A percentile compares a stretch with the other conserved stretches of the same genome.
phyloP scores from a whole-genome alignment of 2,888 invertebrate genomes.

The Silvanus unidentatus region DNA sequence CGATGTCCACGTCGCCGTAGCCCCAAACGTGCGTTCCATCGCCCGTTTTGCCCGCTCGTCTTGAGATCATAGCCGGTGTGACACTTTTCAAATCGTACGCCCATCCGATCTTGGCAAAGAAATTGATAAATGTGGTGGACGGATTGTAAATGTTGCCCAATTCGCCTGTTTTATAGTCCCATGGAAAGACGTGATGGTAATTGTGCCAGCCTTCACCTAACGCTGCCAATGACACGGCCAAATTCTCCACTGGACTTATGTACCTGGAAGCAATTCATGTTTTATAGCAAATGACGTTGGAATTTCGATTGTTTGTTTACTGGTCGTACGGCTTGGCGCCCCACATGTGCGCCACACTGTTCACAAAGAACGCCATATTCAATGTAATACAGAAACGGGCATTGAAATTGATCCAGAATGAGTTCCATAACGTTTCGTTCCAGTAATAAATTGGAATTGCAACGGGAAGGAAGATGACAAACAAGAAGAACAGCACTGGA shows the following conservation, averaged over 20 bases:
- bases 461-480: constrained; percentile 68
- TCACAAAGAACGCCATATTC: constrained; percentile 91
- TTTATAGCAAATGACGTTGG: neutral
- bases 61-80: constrained; percentile 52
- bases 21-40: constrained; percentile 61
- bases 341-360: constrained; percentile 90
- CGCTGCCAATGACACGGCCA: constrained; percentile 67
- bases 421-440: constrained; percentile 70
- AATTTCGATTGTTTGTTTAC: constrained; percentile 39
- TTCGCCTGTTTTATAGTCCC: constrained; percentile 55
- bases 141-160: constrained; percentile 53
- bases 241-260: constrained; percentile 67
- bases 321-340: constrained; percentile 89
- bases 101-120: constrained; percentile 72
- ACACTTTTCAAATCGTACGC: constrained; percentile 73
- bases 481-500: constrained; percentile 67
- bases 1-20: constrained; percentile 57
- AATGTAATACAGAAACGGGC: constrained; percentile 75
- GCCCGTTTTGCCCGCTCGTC: constrained; percentile 54
- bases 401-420: constrained; percentile 80
- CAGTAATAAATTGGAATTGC: constrained; percentile 76
- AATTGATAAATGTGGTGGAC: constrained; percentile 75
- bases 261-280: constrained; percentile 48
- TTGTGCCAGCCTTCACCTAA: constrained; percentile 82
- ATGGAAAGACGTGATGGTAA: constrained; percentile 70